phyloP scores from a whole-genome alignment of 2,888 invertebrate genomes.

The Marasmarcha lunaedactyla region DNA sequence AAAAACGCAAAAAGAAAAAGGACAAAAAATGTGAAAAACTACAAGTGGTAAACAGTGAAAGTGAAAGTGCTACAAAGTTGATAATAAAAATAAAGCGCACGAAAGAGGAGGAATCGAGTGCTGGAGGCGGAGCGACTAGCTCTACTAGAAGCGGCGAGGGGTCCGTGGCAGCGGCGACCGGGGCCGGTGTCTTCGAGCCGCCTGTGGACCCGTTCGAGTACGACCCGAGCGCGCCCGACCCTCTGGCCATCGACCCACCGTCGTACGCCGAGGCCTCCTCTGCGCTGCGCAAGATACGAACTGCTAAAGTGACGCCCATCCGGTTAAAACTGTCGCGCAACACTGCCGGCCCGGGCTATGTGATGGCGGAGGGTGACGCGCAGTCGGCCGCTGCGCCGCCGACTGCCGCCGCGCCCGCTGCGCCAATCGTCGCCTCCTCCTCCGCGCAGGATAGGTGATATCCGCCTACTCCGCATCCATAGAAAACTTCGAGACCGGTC shows the following conservation, averaged over 20 bases:
- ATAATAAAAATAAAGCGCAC: slow-evolving; percentile 80
- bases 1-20: slow-evolving; percentile 63
- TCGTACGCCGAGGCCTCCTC: slow-evolving; percentile 45
- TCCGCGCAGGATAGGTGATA: slow-evolving; percentile 9
- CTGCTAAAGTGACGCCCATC: slow-evolving; percentile 81
- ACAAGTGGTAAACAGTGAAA: slow-evolving; percentile 52
- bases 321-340: slow-evolving; percentile 86
- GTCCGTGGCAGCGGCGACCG: slow-evolving; percentile 29
- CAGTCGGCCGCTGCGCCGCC: slow-evolving; percentile 26
- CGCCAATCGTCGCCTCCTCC: slow-evolving; percentile 16
- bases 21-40: slow-evolving; percentile 65
- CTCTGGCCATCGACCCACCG: slow-evolving; percentile 53
- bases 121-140: slow-evolving; percentile 23
- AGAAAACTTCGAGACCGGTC: not conserved
- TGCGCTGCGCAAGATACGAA: slow-evolving; percentile 69
- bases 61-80: slow-evolving; percentile 78
- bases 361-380: slow-evolving; percentile 62
- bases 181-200: slow-evolving; percentile 36
- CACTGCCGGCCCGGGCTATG: slow-evolving; percentile 78
- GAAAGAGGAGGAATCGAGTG: slow-evolving; percentile 36
- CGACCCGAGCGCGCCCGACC: slow-evolving; percentile 55
- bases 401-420: slow-evolving; percentile 16
- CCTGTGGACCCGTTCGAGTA: slow-evolving; percentile 55
- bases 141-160: slow-evolving; percentile 22
- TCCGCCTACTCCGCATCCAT: slow-evolving; percentile 19